Evolutionary conservation across 1,140 invertebrate species (phyloP), one percentile per base, ranked within the genome.

Genomic region (Ips typographus): DNA sequence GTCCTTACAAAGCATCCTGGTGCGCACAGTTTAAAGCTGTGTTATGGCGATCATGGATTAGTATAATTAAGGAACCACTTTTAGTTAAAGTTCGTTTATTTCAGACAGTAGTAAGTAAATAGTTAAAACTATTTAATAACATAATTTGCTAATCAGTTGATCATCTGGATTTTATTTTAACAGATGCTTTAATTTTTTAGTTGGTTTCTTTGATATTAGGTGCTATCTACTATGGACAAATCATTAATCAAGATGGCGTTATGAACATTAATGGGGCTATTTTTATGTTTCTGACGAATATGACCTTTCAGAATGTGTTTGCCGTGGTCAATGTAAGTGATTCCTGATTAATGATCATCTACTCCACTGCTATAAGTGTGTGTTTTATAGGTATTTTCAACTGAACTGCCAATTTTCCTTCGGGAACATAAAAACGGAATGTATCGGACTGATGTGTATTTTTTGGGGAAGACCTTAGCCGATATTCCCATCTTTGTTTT

Each of bases 251-350:
- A 80, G 90, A 94, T 74, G 94, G 94, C 2, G 91, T 97, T 0
- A 93, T 94, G 88, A 98, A 98, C 79, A 95, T 98, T 66, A 98
- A 97, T 79, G 96, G 96, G 56, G 93, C 91, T n/a, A 85, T 98
- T 37, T 98, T 97, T 78, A 87, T 98, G 62, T 91, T 96, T 77
- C 83, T 98, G 1, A 95, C 92, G 2, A 96, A 95, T 80, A 94
- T 95, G 90, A 98, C 93, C 4, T 96, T 96, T 80, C 93, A 93
- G 78, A 96, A 96, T 81, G 89, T 94, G 5, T 93, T 93, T 77
- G 90, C 92, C 53, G 94, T 95, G 36, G 90, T 95, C 57, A 92
- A 90, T 80, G 93, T 95, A 82, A 90, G 90, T 86, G 4, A 62
- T 42, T n/a, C 60, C 39, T 52, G 22, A 22, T 22, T 22, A 22